These are phyloP conservation scores for Pelvicachromis taeniatus DNA, from an alignment of 2,113 vertebrate species.

Conservation along the genomic window DNA sequence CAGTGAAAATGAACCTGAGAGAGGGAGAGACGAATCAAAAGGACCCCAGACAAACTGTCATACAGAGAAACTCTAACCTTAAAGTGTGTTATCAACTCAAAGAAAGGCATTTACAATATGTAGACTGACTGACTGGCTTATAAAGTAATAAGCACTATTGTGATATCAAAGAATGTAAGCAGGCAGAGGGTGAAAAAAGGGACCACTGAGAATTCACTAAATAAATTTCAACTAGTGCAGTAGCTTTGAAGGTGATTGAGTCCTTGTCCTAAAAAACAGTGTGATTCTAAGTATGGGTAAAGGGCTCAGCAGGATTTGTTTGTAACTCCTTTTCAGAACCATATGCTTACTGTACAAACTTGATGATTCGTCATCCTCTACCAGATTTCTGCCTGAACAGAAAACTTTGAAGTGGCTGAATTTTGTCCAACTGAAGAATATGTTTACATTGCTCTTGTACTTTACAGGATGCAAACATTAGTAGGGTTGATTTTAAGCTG, in stretches of 20 bases:
- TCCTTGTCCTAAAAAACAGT: conserved; percentile 9
- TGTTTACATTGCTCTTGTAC: not conserved
- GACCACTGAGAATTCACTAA: not conserved
- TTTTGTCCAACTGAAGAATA: not conserved
- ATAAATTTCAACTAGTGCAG: not conserved
- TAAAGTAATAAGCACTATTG: not conserved
- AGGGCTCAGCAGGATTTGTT: not conserved
- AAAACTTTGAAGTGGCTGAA: not conserved
- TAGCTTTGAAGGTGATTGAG: conserved; percentile 17
- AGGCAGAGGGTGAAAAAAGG: not conserved
- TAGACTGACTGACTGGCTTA: not conserved
- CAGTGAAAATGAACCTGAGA: not conserved
- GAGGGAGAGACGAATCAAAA: not conserved
- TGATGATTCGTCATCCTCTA: not conserved
- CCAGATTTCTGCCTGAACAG: not conserved
- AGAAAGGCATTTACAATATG: not conserved
- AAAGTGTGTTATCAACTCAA: not conserved
- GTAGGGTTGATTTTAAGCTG: not conserved
- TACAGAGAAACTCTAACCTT: not conserved
- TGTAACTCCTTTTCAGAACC: not conserved
- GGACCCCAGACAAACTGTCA: not conserved
- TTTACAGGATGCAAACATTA: not conserved
- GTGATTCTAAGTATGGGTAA: not conserved
- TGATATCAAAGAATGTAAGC: not conserved
- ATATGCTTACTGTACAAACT: not conserved